A percentile compares a stretch with the other conserved stretches of the same genome.
Conservation (phyloP, 2,113 vertebrate genomes). For the Canis aureus region DNA sequence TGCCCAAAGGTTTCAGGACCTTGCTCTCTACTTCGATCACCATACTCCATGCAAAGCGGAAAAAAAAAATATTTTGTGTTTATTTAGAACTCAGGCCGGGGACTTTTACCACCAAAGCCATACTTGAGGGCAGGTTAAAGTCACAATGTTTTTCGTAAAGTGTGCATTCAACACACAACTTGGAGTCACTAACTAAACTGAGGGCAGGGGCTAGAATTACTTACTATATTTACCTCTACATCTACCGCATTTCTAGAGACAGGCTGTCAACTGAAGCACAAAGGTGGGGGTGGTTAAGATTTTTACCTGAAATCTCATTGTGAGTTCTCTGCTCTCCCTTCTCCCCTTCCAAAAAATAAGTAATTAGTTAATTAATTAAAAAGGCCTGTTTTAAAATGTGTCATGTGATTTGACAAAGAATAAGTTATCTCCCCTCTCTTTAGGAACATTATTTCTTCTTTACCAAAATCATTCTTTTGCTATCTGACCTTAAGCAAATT, state of each 20-base stretch:
- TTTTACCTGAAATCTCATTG: neutral
- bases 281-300: neutral
- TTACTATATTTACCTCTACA: neutral
- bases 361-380: neutral
- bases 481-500: neutral
- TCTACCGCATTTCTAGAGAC: neutral
- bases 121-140: neutral
- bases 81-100: slow-evolving; percentile 34
- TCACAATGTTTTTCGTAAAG: neutral
- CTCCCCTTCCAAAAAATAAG: neutral
- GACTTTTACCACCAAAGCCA: neutral
- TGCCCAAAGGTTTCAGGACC: slow-evolving; percentile 8
- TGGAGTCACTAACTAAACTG: neutral
- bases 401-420: neutral
- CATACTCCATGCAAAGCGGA: neutral
- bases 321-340: neutral
- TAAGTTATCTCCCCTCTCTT: neutral
- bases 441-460: neutral
- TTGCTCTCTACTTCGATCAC: neutral
- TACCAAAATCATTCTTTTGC: neutral
- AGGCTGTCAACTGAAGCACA: neutral
- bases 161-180: neutral
- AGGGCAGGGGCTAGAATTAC: neutral
- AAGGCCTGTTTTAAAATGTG: neutral
- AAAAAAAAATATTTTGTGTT: neutral